Evolutionary conservation across 2,113 vertebrate species (phyloP).

Genomic region (Siniperca knerii): DNA sequence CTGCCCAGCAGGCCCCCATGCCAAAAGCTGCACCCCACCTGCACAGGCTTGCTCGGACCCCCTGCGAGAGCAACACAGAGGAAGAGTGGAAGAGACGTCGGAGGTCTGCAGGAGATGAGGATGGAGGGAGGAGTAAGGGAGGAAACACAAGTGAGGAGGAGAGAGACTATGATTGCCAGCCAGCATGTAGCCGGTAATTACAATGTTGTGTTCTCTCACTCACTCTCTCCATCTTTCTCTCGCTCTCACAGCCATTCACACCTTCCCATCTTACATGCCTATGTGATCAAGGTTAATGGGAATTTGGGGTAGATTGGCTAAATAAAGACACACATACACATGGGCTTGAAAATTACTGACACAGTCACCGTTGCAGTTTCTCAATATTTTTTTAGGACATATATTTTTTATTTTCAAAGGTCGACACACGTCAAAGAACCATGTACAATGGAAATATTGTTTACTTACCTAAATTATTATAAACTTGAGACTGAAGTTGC

Average conservation of each 20-base stretch:
- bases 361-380: neutral
- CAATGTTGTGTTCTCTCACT: conserved; percentile 62
- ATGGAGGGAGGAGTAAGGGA: conserved; percentile 49
- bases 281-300: conserved; percentile 74
- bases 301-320: conserved; percentile 48
- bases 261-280: conserved; percentile 64
- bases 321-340: conserved; percentile 59
- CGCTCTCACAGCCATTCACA: conserved; percentile 62
- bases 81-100: conserved; percentile 45
- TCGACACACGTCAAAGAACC: neutral
- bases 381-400: neutral
- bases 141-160: conserved; percentile 57
- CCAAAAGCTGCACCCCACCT: conserved; percentile 56
- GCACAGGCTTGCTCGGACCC: conserved; percentile 47
- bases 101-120: conserved; percentile 58
- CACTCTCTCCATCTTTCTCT: conserved; percentile 38
- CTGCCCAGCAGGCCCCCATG: conserved; percentile 50
- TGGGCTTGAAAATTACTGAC: neutral
- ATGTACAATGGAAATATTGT: neutral
- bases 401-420: neutral
- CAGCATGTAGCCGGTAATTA: conserved; percentile 79
- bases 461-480: neutral
- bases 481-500: neutral
- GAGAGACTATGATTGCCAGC: conserved; percentile 76
- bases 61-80: conserved; percentile 28